These are phyloP conservation scores for Syrrhaptes paradoxus DNA, from an alignment of 2,113 vertebrate species.

Conservation along the genomic window DNA sequence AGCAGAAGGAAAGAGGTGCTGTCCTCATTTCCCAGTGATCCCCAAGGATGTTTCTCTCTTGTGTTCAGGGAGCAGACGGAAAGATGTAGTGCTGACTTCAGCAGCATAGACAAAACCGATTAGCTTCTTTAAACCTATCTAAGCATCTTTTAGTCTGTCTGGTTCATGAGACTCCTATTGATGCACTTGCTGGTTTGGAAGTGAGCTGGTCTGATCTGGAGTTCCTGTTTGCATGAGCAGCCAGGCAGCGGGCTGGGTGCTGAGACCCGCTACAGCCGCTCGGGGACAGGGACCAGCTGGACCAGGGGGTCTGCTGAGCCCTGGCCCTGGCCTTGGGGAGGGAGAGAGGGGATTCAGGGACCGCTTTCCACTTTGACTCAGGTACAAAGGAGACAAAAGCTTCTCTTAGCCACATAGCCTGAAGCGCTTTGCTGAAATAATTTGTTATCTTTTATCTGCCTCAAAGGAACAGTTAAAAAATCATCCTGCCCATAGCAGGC, in stretches of 20 bases:
- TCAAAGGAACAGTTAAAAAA: conserved; percentile 28
- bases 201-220: neutral
- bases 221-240: neutral
- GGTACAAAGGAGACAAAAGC: neutral
- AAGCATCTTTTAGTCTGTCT: neutral
- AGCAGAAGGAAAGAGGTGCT: neutral
- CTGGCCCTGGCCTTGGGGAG: neutral
- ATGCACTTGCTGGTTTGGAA: neutral
- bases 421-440: neutral
- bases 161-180: neutral
- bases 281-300: neutral
- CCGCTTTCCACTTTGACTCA: neutral
- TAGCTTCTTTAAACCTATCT: neutral
- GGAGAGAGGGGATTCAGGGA: neutral
- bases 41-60: neutral
- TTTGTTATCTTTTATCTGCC: conserved; percentile 43
- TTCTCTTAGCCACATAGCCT: neutral
- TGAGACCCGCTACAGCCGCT: neutral
- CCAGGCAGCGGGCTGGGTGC: neutral
- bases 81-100: neutral
- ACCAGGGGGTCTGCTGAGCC: neutral
- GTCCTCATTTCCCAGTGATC: neutral
- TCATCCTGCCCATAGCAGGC: neutral
- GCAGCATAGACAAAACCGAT: neutral
- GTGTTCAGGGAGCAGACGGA: neutral